Evolutionary conservation across 2,797 vertebrate genomes (phyloP), one percentile per base, ranked within the genome.

Genomic region (Brotula barbata): DNA sequence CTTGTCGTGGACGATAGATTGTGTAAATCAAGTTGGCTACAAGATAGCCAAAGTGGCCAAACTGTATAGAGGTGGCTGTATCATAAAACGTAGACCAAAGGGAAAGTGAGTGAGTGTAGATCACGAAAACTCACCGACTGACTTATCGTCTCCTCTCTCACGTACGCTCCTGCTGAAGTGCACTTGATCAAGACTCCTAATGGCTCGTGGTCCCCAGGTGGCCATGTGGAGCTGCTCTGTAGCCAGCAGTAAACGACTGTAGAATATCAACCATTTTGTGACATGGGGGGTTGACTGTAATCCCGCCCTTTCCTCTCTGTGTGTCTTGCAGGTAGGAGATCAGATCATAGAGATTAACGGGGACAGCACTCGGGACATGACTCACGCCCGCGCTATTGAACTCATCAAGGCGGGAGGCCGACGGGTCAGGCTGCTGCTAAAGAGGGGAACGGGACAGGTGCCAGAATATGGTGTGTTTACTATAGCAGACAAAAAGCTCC

Each of bases 321-420:
- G 31, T 66, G 25, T 75, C 64, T 83, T 80, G 73, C 92, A 99
- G 97, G 95, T 99, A 60, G 97, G 97, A 69, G 97, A 99, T 92
- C 97, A 99, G 90, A 99, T 99, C 86, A 99, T 99, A 84, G 97
- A 99, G 92, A 99, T 99, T 85, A 99, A 99, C 40, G 97, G 97
- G 77, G 97, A 99, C 89, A 98, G 95, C 89, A 99, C 97, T 58
- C 93, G 97, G 81, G 97, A 99, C 89, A 99, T 99, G 97, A 98
- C 95, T 57, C 97, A 99, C 1, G 92, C 93, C 79, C 94, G 95
- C 53, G 97, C 97, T 71, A 99, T 99, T 85, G 97, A 99, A 81
- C 94, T 99, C 84, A 99, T 99, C 90, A 99, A 99, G 86, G 96
- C 96, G 0, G 97, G 97, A 56, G 97, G 97, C 74, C 90, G 96